A percentile compares a stretch with the other conserved stretches of the same genome.
These are phyloP conservation scores for Portevinia maculata DNA, from an alignment of 2,888 invertebrate genomes.

Conservation along the genomic window DNA sequence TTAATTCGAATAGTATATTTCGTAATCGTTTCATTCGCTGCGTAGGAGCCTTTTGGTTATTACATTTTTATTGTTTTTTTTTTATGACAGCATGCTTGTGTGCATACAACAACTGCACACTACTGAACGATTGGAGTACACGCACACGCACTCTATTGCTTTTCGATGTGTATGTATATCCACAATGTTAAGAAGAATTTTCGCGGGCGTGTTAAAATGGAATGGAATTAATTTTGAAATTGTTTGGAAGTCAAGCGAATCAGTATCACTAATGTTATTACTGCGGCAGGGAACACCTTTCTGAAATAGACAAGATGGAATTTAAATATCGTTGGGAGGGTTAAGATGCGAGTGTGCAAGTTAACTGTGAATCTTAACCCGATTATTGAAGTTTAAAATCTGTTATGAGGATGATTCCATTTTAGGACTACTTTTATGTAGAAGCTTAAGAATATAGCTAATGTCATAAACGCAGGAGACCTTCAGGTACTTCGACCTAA, in stretches of 20 bases:
- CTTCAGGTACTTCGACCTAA: no score
- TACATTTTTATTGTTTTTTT: constrained; percentile 8
- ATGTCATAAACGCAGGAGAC: no score
- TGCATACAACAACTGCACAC: not conserved
- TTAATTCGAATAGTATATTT: constrained; percentile 21
- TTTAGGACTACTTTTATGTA: no score
- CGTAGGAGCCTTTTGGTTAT: constrained; percentile 49
- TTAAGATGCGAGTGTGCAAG: no score
- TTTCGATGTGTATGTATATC: not conserved
- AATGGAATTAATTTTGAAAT: constrained; percentile 43
- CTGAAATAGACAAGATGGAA: not conserved
- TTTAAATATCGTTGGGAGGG: no score
- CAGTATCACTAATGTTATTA: constrained; percentile 22
- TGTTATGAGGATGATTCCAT: constrained; percentile 4
- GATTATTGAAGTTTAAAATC: constrained; percentile 37
- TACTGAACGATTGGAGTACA: not conserved
- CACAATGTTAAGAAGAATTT: constrained; percentile 27
- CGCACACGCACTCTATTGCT: not conserved
- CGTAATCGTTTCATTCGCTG: constrained; percentile 35
- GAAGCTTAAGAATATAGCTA: no score
- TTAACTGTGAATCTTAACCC: not conserved
- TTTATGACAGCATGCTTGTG: constrained; percentile 28
- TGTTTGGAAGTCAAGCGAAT: constrained; percentile 45
- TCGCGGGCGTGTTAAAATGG: constrained; percentile 29
- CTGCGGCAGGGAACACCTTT: not conserved